phyloP scores from a whole-genome alignment of 2,888 invertebrate genomes.

The Silvanus unidentatus region DNA sequence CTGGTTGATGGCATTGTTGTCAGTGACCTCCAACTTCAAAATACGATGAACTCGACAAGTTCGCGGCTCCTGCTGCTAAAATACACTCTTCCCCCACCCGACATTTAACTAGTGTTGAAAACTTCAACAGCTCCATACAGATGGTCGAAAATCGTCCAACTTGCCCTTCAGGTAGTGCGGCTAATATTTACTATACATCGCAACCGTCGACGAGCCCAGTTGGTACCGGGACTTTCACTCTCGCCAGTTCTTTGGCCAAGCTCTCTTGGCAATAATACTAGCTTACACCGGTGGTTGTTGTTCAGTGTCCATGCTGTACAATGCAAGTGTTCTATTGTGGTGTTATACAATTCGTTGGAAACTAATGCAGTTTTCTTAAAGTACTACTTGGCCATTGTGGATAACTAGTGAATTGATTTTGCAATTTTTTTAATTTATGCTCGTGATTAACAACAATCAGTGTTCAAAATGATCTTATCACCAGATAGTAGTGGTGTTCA shows the following conservation, averaged over 20 bases:
- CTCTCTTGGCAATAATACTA: slow-evolving; percentile 27
- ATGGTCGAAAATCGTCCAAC: slow-evolving; percentile 38
- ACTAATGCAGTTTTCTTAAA: slow-evolving; percentile 8
- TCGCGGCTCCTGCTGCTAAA: slow-evolving; percentile 49
- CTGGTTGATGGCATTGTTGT: slow-evolving; percentile 59
- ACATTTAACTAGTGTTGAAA: slow-evolving; percentile 26
- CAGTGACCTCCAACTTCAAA: slow-evolving; percentile 81
- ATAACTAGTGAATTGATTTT: slow-evolving; percentile 2
- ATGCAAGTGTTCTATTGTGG: slow-evolving; percentile 15
- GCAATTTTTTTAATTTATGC: slow-evolving; percentile 12
- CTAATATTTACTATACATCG: slow-evolving; percentile 45
- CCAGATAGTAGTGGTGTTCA: slow-evolving; percentile 58
- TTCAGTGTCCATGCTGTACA: slow-evolving; percentile 22
- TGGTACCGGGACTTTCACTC: slow-evolving; percentile 48
- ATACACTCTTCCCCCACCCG: slow-evolving; percentile 48
- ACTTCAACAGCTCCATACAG: slow-evolving; percentile 23
- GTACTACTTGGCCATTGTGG: slow-evolving; percentile 6
- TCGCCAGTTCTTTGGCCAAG: slow-evolving; percentile 42
- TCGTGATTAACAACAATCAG: too few species aligned
- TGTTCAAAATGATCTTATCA: slow-evolving; percentile 54
- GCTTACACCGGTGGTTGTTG: slow-evolving; percentile 8
- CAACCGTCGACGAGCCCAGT: slow-evolving; percentile 41
- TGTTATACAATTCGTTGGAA: not conserved
- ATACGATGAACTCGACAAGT: slow-evolving; percentile 66
- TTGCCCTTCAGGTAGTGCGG: slow-evolving; percentile 46